Conservation (phyloP, 2,888 invertebrate genomes). For the Prenolepis imparis region DNA sequence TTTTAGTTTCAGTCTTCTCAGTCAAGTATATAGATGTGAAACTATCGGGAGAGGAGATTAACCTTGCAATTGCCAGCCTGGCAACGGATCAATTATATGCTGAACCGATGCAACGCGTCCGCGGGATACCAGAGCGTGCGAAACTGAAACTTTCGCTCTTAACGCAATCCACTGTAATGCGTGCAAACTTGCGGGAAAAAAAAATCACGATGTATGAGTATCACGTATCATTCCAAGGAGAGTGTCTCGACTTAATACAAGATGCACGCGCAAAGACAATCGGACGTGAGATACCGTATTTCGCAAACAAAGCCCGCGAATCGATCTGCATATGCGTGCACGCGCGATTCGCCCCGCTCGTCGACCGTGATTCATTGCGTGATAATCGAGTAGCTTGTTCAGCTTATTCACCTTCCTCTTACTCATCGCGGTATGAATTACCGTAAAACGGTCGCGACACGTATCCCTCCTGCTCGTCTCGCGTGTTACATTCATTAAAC, state of each 20-base stretch:
- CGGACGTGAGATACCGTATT: conserved; percentile 67
- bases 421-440: conserved; percentile 64
- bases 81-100: conserved; percentile 34
- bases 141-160: conserved; percentile 63
- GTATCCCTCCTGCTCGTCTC: not conserved
- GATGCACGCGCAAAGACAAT: conserved; percentile 56
- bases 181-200: conserved; percentile 35
- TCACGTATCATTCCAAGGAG: conserved; percentile 56
- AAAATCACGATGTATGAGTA: conserved; percentile 43
- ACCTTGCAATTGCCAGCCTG: not conserved
- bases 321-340: conserved; percentile 57
- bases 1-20: not conserved
- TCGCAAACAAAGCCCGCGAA: conserved; percentile 64
- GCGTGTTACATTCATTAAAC: conserved; percentile 24
- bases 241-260: conserved; percentile 52
- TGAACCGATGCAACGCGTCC: conserved; percentile 20
- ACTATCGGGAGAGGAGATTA: not conserved
- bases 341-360: conserved; percentile 44
- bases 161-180: conserved; percentile 24
- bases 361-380: conserved; percentile 68
- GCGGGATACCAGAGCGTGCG: conserved; percentile 35
- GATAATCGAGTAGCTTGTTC: conserved; percentile 49
- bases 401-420: conserved; percentile 64
- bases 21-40: not conserved
- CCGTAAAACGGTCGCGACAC: conserved; percentile 41